Evolutionary conservation across 2,797 vertebrate genomes (phyloP).

Genomic region (Siniperca scherzeri): DNA sequence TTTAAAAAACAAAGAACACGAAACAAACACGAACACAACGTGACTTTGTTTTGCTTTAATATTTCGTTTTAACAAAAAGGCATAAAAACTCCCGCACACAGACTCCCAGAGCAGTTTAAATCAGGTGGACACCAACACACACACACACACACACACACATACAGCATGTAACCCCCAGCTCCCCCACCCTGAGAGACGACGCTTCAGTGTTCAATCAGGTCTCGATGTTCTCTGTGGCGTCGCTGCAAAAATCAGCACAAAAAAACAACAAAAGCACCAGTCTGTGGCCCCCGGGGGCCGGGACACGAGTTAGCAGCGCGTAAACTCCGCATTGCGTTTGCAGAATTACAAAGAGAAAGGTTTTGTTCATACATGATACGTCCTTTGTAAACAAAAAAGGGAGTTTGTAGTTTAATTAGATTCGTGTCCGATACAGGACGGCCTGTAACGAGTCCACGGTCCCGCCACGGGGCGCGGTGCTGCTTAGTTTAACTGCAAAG

Average conservation of each 20-base stretch:
- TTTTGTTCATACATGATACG: too few species aligned
- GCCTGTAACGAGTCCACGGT: background rate
- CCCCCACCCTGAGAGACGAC: background rate
- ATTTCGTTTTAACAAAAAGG: slow-evolving; percentile 62
- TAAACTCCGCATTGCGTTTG: background rate
- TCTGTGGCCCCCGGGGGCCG: background rate
- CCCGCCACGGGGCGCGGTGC: background rate
- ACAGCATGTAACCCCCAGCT: background rate
- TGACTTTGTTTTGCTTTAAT: slow-evolving; percentile 39
- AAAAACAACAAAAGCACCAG: background rate
- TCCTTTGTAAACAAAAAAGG: too few species aligned
- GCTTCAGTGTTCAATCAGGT: background rate
- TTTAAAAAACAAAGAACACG: background rate
- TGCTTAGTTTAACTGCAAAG: background rate
- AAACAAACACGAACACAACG: background rate
- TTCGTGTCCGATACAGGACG: too few species aligned
- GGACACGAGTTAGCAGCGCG: background rate
- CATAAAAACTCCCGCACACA: slow-evolving; percentile 60
- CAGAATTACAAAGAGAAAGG: background rate
- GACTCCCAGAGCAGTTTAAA: slow-evolving; percentile 46
- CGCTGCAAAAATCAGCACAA: too few species aligned
- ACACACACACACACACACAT: background rate
- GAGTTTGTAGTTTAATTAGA: background rate
- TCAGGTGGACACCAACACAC: slow-evolving; percentile 26
- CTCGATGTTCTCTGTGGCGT: background rate